Base-by-base conservation (phyloP, 2,113 vertebrate genomes). In the Apistogramma diplotaenia region DNA sequence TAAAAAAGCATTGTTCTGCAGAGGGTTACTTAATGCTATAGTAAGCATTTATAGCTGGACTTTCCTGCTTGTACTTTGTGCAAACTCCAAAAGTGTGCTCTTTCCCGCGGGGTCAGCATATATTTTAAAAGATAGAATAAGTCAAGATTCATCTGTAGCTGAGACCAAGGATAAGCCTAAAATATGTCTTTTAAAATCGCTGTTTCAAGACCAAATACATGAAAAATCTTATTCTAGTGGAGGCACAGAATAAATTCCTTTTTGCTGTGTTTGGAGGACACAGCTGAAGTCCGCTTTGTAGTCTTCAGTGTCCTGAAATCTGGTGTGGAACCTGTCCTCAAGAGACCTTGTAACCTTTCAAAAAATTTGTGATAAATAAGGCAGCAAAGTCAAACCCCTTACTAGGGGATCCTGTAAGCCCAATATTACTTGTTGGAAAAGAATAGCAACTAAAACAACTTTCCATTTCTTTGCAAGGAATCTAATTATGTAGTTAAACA, bases 111-210 rank as follows among this genome's bases (percentile, higher is more conserved):
- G 46, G 60, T 27, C 4, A 19, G 72, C 15, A 18, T 29, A 35
- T 8, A 43, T 74, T 31, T 18, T 2, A 59, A 13, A 3, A 19
- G 25, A 15, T 25, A 27, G 55, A 62, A 67, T 23, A 46, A 43
- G 16, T 56, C 58, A 23, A 29, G 16, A 62, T 33, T 78, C 11
- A 35, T 19, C 75, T n/a, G 27, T 29, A 9, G 13, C 46, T 55
- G 12, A 82, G 46, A 79, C 33, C 54, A 71, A 87, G 65, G 76
- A 74, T 59, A 25, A 65, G 54, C 6, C 74, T 40, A 62, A 75
- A 65, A 67, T 73, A 23, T 58, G 25, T 74, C 56, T 16, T 78
- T 82, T 43, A 59, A 57, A 77, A 43, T 79, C 25, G 58, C 27
- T 23, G 79, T 76, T 76, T 76, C 35, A 70, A 60, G 11, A 74